Evolutionary conservation across 2,888 invertebrate species (phyloP).

Genomic region (Thumatha senex): DNA sequence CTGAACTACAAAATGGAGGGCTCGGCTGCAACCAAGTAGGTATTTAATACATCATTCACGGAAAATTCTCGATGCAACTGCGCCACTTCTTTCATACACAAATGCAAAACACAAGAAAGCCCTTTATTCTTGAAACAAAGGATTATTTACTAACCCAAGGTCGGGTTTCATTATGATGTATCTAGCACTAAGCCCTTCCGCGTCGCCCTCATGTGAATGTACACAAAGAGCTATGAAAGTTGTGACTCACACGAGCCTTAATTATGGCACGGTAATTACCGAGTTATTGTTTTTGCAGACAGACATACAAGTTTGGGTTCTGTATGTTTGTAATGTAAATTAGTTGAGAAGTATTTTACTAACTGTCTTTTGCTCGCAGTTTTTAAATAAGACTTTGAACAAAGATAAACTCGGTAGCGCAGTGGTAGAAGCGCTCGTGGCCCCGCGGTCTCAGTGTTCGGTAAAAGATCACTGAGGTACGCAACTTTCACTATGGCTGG

Average conservation of each 20-base stretch:
- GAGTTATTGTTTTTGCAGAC: slow-evolving; percentile 39
- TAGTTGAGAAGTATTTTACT: slow-evolving; percentile 2
- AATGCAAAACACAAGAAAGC: slow-evolving; percentile 8
- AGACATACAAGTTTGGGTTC: slow-evolving; percentile 42
- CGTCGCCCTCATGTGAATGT: slow-evolving; percentile 17
- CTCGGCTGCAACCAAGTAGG: too few relatives aligned
- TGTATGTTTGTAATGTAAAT: slow-evolving; percentile 15
- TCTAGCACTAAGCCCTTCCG: slow-evolving; percentile 35
- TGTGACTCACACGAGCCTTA: slow-evolving; percentile 33
- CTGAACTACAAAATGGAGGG: too few relatives aligned
- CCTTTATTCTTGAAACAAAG: slow-evolving; percentile 17
- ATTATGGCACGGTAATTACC: slow-evolving; percentile 35
- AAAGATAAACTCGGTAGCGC: too few relatives aligned
- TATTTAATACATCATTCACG: background rate
- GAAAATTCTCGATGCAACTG: slow-evolving; percentile 4
- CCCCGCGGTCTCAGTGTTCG: too few relatives aligned
- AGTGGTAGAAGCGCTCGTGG: too few relatives aligned
- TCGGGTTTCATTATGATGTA: slow-evolving; percentile 23
- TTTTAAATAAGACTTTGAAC: too few relatives aligned
- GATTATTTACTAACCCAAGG: slow-evolving; percentile 22
- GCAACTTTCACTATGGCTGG: too few relatives aligned
- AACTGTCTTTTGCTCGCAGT: background rate
- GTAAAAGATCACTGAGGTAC: too few relatives aligned
- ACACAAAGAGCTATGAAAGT: slow-evolving; percentile 42
- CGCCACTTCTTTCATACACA: slow-evolving; percentile 10